Evolutionary conservation across 2,888 invertebrate species (phyloP).

Genomic region (Ptycholaimellus sp.): DNA sequence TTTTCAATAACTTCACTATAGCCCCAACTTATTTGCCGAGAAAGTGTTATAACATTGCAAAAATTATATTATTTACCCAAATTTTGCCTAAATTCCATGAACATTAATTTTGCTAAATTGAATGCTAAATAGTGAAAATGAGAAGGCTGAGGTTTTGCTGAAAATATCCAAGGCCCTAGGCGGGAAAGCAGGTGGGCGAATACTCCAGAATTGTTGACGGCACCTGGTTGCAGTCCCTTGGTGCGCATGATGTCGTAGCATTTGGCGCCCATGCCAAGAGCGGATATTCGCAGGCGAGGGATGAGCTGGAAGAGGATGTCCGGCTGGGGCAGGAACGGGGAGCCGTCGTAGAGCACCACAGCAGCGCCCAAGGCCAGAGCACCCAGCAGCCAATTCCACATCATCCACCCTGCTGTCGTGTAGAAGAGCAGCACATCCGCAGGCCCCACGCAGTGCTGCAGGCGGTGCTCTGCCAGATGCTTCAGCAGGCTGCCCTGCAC

Average conservation of each 20-base stretch:
- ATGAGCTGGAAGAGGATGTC: slow-evolving; percentile 33
- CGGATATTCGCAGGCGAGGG: slow-evolving; percentile 23
- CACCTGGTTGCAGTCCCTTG: no score
- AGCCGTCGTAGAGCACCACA: slow-evolving; percentile 37
- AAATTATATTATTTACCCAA: background rate
- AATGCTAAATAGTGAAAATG: slow-evolving; percentile 30
- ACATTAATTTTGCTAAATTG: background rate
- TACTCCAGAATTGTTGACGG: no score
- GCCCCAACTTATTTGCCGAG: no score
- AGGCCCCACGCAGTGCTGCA: slow-evolving; percentile 32
- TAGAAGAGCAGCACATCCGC: slow-evolving; percentile 35
- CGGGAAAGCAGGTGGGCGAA: no score
- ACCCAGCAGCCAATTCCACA: slow-evolving; percentile 38
- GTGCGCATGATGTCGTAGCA: slow-evolving; percentile 35
- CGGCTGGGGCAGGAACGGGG: slow-evolving; percentile 32
- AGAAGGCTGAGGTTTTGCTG: slow-evolving; percentile 30
- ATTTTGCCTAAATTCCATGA: background rate
- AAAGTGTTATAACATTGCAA: no score
- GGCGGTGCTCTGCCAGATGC: slow-evolving; percentile 35
- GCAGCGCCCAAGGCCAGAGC: slow-evolving; percentile 28
- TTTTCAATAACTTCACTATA: no score
- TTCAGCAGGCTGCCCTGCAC: slow-evolving; percentile 35
- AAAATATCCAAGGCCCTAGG: no score
- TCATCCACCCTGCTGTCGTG: slow-evolving; percentile 40
- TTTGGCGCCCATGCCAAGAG: slow-evolving; percentile 36